phyloP scores from a whole-genome alignment of 2,888 invertebrate species.

The Megastigmus dorsalis region DNA sequence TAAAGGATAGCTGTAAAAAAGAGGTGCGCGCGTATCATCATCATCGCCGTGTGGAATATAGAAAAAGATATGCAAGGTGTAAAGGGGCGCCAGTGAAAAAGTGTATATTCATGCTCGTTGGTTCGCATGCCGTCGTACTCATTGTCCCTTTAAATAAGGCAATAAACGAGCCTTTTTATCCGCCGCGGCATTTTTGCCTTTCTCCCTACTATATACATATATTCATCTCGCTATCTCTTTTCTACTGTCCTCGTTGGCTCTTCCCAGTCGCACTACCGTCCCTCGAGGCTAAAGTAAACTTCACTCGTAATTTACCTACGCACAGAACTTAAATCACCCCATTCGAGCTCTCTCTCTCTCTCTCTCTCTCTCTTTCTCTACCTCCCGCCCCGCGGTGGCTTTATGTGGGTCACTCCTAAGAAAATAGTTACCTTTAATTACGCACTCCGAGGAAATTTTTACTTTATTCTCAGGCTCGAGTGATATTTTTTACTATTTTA shows the following conservation, averaged over 20 bases:
- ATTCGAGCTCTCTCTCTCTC: background rate
- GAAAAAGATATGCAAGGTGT: background rate
- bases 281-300: conserved; percentile 4
- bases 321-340: conserved; percentile 34
- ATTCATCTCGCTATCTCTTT: background rate
- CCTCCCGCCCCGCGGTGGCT: background rate
- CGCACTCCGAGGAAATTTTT: conserved; percentile 9
- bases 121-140: conserved; percentile 40
- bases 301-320: conserved; percentile 37
- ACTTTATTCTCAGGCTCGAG: conserved; percentile 8
- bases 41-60: too few relatives aligned
- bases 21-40: too few relatives aligned
- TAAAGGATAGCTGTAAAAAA: background rate
- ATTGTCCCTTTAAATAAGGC: conserved; percentile 56
- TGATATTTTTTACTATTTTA: too few relatives aligned
- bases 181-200: conserved; percentile 18
- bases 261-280: background rate
- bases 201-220: too few relatives aligned
- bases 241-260: too few relatives aligned
- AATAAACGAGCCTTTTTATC: conserved; percentile 52
- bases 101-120: conserved; percentile 49
- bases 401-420: conserved; percentile 23
- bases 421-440: conserved; percentile 45
- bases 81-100: conserved; percentile 17
- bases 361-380: background rate